These are phyloP conservation scores for Epicauta chinensis DNA, from an alignment of 1,140 invertebrate genomes.

Conservation along the genomic window DNA sequence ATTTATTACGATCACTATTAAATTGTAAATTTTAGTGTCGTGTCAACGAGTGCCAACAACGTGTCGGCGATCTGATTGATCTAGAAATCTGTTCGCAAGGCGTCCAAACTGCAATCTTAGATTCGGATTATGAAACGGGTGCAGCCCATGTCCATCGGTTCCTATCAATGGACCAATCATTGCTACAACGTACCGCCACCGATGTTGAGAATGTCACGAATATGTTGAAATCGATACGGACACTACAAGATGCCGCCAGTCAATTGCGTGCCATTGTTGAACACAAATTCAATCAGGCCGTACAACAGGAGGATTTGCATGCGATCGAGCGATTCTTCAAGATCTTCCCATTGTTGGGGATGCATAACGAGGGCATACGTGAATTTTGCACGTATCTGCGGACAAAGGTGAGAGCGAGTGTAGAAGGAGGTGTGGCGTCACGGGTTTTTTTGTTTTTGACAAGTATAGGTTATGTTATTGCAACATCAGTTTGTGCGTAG, in stretches of 20 bases:
- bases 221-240: constrained; percentile 69
- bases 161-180: constrained; percentile 87
- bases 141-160: constrained; percentile 94
- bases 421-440: neutral
- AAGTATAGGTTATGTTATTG: too few species aligned
- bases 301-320: constrained; percentile 79
- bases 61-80: constrained; percentile 95
- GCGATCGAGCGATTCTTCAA: constrained; percentile 98
- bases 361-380: constrained; percentile 84
- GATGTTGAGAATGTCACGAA: constrained; percentile 45
- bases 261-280: constrained; percentile 62
- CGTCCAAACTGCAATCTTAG: constrained; percentile 83
- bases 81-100: constrained; percentile 93
- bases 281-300: constrained; percentile 86
- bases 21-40: constrained; percentile 56
- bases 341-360: constrained; percentile 91
- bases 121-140: constrained; percentile 89
- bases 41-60: constrained; percentile 89
- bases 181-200: constrained; percentile 55
- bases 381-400: constrained; percentile 91
- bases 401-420: constrained; percentile 67
- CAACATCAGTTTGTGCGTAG: too few species aligned
- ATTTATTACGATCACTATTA: neutral
- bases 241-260: constrained; percentile 78
- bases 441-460: too few species aligned